Evolutionary conservation across 2,797 vertebrate species (phyloP).

Genomic region (Cossypha dichroa): DNA sequence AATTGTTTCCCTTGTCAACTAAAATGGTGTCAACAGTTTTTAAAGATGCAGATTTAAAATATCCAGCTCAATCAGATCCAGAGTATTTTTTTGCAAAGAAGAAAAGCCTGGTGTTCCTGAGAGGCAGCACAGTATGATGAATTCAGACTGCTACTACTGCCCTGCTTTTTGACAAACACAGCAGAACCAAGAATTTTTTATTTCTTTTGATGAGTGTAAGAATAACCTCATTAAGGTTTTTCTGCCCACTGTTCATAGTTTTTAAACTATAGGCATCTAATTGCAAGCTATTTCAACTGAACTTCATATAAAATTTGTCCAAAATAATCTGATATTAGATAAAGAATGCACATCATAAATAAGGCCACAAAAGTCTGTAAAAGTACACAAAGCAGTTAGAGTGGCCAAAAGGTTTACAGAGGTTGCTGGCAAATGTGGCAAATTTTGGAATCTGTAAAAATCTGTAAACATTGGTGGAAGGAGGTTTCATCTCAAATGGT

Average conservation of each 20-base stretch:
- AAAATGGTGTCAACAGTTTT: not conserved
- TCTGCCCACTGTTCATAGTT: not conserved
- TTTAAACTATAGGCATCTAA: not conserved
- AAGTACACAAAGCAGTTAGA: not conserved
- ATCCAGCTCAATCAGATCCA: not conserved
- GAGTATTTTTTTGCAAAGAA: not conserved
- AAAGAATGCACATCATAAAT: not conserved
- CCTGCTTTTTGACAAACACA: not conserved
- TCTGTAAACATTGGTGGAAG: not conserved
- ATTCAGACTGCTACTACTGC: not conserved
- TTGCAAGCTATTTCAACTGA: not conserved
- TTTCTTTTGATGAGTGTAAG: not conserved
- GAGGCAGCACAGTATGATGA: fast-evolving
- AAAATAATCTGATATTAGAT: not conserved
- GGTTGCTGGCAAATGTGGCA: not conserved
- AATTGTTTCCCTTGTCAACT: not conserved
- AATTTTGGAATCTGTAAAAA: not conserved
- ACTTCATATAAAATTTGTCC: not conserved
- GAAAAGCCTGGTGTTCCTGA: not conserved
- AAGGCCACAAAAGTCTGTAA: not conserved
- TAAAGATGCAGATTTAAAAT: not conserved
- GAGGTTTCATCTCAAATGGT: not conserved
- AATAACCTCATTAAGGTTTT: not conserved
- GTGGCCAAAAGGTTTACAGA: not conserved
- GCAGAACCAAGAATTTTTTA: not conserved